These are phyloP conservation scores for Anguilla rostrata DNA, from an alignment of 2,113 vertebrate genomes.

Conservation along the genomic window DNA sequence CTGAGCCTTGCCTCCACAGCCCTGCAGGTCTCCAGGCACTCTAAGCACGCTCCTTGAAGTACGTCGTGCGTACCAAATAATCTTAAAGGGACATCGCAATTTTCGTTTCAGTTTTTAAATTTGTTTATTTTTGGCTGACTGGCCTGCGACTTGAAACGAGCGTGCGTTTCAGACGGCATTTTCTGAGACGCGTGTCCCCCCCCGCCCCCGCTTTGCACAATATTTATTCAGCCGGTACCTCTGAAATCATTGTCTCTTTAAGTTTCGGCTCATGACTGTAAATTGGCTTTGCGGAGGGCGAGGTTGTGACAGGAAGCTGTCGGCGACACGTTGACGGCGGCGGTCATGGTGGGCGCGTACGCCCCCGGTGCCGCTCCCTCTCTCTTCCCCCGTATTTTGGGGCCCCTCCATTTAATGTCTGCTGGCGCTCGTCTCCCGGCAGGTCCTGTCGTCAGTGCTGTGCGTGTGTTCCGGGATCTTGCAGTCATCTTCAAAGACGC, in stretches of 20 bases:
- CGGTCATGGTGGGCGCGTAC: not conserved
- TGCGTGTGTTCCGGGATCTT: not conserved
- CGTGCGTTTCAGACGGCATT: not conserved
- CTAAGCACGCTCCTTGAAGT: not conserved
- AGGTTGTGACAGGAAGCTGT: not conserved
- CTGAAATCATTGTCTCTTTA: not conserved
- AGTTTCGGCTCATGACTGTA: not conserved
- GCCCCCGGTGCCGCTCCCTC: not conserved
- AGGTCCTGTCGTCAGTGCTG: not conserved
- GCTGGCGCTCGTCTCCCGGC: not conserved
- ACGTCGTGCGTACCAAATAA: not conserved
- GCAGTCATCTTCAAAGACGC: too few relatives aligned
- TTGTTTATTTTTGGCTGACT: not conserved
- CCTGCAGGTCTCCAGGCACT: not conserved
- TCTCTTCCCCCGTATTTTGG: not conserved
- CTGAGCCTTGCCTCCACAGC: not conserved
- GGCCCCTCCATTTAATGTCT: not conserved
- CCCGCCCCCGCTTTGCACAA: not conserved
- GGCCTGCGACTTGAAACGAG: not conserved
- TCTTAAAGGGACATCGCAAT: not conserved
- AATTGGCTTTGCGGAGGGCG: not conserved
- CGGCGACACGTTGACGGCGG: not conserved
- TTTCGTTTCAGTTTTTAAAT: not conserved
- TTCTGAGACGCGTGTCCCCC: not conserved
- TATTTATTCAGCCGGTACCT: not conserved